Base-by-base conservation (phyloP, 2,888 invertebrate genomes). In the Eilema caniola region DNA sequence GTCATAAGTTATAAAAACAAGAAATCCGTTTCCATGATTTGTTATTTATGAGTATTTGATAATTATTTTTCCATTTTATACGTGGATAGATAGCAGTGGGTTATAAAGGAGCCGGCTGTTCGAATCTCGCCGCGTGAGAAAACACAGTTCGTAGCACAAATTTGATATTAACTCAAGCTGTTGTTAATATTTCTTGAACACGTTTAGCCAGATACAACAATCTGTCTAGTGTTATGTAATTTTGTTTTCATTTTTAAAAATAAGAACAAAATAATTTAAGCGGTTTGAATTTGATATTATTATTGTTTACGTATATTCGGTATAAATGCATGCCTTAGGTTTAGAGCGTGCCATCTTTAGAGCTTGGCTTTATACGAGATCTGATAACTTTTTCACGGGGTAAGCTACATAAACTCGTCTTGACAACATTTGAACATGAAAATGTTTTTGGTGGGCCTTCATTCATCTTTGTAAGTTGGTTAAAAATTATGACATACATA, bases 151-250 rank as follows among this genome's bases (percentile, higher is more conserved):
- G 85, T 84, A 87, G 81, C 81, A 86, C 84, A 87, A 87, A 90
- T 89, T 88, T 80, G 84, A 91, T 89, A 91, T 91, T 88, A 90
- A 92, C 91, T 89, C 88, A 85, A 87, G 83, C 83, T 79, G 81
- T 85, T 88, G 85, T 88, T 85, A 86, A 82, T 85, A 85, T 85
- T 77, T 70, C 64, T 69, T 71, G 69, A 86, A 85, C 84, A 86
- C 76, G 77, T 74, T 59, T 28, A 71, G 83, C 75, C 84, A 82
- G 41, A 70, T 62, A 66, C 67, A 82, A 66, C 76, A 69, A 61
- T 62, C 60, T 67, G 67, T 66, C 37, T 24, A n/a, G 53, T 20
- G 33, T 25, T 31, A 8, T 53, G 16, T 67, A 14, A 24, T 59
- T 57, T 59, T 59, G 28, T n/a, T 24, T 47, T 66, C 33, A 59